phyloP scores from a whole-genome alignment of 2,113 vertebrate genomes.

The Poicephalus gulielmi region DNA sequence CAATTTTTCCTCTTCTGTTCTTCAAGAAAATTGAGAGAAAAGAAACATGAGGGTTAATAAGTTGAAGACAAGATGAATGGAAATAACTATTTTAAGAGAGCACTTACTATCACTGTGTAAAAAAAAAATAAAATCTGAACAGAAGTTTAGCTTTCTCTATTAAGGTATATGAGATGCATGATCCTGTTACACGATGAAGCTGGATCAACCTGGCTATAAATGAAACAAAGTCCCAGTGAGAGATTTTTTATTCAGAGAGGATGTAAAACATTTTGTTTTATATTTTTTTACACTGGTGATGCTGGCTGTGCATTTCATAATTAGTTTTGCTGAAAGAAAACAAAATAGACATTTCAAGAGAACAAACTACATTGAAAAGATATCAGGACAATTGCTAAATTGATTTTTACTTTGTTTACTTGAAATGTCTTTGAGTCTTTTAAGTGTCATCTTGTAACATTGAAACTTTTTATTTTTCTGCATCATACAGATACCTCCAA shows the following conservation, averaged over 20 bases:
- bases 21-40: background rate
- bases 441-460: background rate
- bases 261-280: background rate
- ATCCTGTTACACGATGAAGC: background rate
- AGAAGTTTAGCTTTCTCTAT: background rate
- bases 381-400: background rate
- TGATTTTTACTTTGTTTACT: background rate
- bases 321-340: background rate
- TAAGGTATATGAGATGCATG: background rate
- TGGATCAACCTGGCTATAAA: background rate
- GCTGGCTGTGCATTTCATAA: background rate
- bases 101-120: background rate
- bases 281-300: background rate
- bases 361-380: background rate
- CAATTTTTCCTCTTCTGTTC: background rate
- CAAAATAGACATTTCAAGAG: background rate
- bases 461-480: background rate
- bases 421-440: background rate
- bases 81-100: background rate
- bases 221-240: background rate
- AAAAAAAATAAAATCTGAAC: background rate
- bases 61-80: background rate
- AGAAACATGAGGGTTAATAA: background rate
- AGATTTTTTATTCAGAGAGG: background rate
- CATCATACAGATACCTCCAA: background rate